These are phyloP conservation scores for Pipistrellus pygmaeus DNA, from an alignment of 2,797 vertebrate species.

Conservation along the genomic window DNA sequence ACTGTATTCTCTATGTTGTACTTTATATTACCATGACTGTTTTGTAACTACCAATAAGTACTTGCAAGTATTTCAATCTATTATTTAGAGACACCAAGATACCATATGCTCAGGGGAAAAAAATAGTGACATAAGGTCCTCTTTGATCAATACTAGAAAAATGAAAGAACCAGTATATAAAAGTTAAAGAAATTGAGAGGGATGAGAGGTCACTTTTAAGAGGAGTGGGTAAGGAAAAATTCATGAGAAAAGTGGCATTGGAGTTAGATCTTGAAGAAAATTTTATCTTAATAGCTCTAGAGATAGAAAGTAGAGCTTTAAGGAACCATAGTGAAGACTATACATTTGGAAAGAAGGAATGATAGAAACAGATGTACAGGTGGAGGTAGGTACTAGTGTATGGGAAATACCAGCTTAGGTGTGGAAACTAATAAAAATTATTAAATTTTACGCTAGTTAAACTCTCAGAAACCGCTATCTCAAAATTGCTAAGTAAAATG, in stretches of 20 bases:
- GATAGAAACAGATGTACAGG: not conserved
- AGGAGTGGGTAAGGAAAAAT: not conserved
- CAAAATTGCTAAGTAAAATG: not conserved
- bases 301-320: not conserved
- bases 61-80: not conserved
- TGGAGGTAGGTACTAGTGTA: rapidly evolving
- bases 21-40: not conserved
- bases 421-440: not conserved
- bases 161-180: not conserved
- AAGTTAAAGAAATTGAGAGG: not conserved
- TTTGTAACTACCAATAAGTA: not conserved
- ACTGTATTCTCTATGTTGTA: not conserved
- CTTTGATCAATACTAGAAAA: not conserved
- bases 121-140: not conserved
- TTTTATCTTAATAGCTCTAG: not conserved
- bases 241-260: not conserved
- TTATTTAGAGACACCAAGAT: not conserved
- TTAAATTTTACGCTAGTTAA: not conserved
- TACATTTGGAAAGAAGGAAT: not conserved
- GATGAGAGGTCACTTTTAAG: not conserved
- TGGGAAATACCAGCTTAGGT: not conserved
- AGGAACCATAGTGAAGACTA: not conserved
- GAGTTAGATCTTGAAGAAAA: not conserved
- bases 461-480: not conserved
- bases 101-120: not conserved